These are phyloP conservation scores for Agrotis exclamationis DNA, from an alignment of 2,888 invertebrate species.

Conservation along the genomic window DNA sequence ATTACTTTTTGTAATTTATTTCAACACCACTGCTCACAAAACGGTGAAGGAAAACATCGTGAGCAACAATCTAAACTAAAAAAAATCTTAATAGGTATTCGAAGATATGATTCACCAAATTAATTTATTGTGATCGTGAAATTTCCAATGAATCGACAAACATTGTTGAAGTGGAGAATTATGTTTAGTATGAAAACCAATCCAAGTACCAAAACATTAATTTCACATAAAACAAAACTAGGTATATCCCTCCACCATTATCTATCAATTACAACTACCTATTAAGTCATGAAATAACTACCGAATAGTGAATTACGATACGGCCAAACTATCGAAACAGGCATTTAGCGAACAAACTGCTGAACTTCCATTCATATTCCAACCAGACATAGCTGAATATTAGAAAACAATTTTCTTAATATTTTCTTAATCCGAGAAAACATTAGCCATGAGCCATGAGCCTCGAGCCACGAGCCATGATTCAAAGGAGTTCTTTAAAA, in stretches of 20 bases:
- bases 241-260: conserved; percentile 14
- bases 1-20: no score
- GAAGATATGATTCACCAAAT: no score
- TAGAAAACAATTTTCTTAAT: conserved; percentile 64
- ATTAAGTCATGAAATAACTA: conserved; percentile 25
- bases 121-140: no score
- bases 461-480: conserved; percentile 31
- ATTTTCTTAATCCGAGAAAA: conserved; percentile 50
- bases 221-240: conserved; percentile 2
- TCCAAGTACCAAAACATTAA: background rate
- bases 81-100: no score
- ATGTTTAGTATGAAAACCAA: background rate
- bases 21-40: no score
- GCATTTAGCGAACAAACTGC: conserved; percentile 42
- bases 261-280: conserved; percentile 26
- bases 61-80: no score
- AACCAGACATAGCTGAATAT: conserved; percentile 48
- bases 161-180: no score
- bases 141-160: no score
- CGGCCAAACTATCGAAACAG: conserved; percentile 38
- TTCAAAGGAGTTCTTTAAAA: conserved; percentile 46
- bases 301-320: conserved; percentile 41
- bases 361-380: conserved; percentile 44
- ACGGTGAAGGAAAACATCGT: no score
- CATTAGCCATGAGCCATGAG: conserved; percentile 56